phyloP scores from a whole-genome alignment of 1,140 invertebrate genomes.

The Wiebesia pumilae region DNA sequence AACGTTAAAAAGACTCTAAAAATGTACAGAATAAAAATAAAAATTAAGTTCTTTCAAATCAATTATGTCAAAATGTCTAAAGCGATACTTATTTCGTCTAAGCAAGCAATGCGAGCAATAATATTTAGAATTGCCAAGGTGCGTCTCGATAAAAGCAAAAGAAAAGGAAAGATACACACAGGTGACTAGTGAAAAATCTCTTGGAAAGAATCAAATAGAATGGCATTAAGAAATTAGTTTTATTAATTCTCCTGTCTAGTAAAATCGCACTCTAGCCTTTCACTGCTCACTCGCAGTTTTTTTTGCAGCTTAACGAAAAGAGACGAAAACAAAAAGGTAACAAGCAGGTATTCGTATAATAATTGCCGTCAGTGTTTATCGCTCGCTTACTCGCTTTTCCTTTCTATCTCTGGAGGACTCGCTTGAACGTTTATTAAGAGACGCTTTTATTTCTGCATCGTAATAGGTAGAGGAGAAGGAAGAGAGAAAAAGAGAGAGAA shows the following conservation, averaged over 20 bases:
- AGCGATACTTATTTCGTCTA: neutral
- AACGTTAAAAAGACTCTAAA: too few relatives aligned
- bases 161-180: neutral
- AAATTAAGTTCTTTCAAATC: neutral
- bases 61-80: neutral
- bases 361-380: constrained; percentile 30
- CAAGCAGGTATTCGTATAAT: constrained; percentile 18
- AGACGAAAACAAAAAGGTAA: neutral
- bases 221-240: constrained; percentile 31
- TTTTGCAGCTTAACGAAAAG: neutral
- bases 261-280: constrained; percentile 12
- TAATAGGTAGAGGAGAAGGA: neutral
- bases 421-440: constrained; percentile 50
- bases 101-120: neutral
- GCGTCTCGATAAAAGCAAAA: neutral
- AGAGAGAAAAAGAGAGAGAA: neutral
- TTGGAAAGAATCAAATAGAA: neutral
- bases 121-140: neutral
- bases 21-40: neutral
- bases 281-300: neutral
- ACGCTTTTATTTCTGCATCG: neutral
- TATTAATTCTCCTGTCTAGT: constrained; percentile 19
- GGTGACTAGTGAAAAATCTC: neutral
- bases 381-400: neutral
- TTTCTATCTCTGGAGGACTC: constrained; percentile 22